Conservation (phyloP, 2,888 invertebrate genomes). For the Catonia carolina region DNA sequence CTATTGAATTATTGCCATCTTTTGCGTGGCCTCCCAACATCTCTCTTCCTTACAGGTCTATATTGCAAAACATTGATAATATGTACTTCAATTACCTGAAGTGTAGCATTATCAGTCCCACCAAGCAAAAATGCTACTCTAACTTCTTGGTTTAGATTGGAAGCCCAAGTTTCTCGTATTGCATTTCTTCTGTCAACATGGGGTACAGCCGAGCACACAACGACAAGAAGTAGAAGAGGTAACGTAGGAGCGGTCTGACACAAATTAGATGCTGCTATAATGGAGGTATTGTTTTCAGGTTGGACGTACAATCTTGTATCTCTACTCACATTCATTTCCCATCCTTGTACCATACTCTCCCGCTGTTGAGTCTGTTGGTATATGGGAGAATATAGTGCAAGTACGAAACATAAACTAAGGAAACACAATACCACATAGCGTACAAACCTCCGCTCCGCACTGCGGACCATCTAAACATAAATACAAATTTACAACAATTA, state of each 20-base stretch:
- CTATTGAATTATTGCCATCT: too few relatives aligned
- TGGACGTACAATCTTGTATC: constrained; percentile 65
- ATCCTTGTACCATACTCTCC: constrained; percentile 46
- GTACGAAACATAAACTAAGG: constrained; percentile 22
- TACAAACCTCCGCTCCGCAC: constrained; percentile 28
- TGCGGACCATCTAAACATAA: constrained; percentile 26
- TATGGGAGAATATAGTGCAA: constrained; percentile 26
- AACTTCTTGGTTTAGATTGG: constrained; percentile 31
- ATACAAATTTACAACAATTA: too few relatives aligned
- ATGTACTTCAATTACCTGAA: too few relatives aligned
- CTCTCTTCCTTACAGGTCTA: too few relatives aligned
- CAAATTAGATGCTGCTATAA: constrained; percentile 44
- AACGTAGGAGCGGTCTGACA: constrained; percentile 33
- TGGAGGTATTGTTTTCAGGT: constrained; percentile 59
- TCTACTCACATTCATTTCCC: constrained; percentile 67
- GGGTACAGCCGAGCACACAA: constrained; percentile 65
- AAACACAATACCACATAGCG: constrained; percentile 24
- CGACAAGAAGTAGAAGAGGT: constrained; percentile 56
- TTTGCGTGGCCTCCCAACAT: too few relatives aligned
- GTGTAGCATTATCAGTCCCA: constrained; percentile 49
- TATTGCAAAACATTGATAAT: too few relatives aligned
- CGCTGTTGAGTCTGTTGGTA: constrained; percentile 24
- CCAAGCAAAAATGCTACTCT: constrained; percentile 56
- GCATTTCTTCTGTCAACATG: constrained; percentile 60
- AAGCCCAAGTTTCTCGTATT: constrained; percentile 67